Evolutionary conservation across 2,113 vertebrate genomes (phyloP).

Genomic region (Antechinus stuartii): DNA sequence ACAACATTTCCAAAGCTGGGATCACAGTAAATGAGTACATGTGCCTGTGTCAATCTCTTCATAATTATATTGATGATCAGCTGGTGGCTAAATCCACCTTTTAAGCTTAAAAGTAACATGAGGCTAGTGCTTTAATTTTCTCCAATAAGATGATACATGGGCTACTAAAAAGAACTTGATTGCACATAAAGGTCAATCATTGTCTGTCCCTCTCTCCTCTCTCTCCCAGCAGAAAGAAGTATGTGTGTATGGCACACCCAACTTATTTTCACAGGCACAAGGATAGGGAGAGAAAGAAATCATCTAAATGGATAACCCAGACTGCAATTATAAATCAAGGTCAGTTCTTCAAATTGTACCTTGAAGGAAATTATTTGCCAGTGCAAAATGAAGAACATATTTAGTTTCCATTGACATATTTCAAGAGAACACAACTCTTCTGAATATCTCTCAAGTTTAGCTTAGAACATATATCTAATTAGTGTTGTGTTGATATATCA

Average conservation of each 20-base stretch:
- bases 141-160: constrained; percentile 63
- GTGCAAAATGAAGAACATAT: constrained; percentile 51
- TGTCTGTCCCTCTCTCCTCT: constrained; percentile 73
- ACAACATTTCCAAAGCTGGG: constrained; percentile 19
- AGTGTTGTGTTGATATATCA: neutral
- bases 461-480: neutral
- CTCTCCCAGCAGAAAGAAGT: constrained; percentile 75
- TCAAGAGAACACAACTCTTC: constrained; percentile 1
- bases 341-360: constrained; percentile 61
- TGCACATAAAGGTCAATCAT: constrained; percentile 76
- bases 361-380: constrained; percentile 57
- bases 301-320: constrained; percentile 50
- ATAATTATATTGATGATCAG: constrained; percentile 33
- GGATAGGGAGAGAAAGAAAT: constrained; percentile 58
- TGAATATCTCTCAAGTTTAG: neutral
- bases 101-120: constrained; percentile 51
- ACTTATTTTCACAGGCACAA: constrained; percentile 71
- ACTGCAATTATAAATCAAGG: neutral
- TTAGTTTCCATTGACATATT: constrained; percentile 38
- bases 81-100: constrained; percentile 42
- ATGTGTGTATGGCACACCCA: constrained; percentile 61
- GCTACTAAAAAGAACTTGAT: constrained; percentile 59
- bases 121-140: constrained; percentile 64
- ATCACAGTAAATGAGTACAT: constrained; percentile 18
- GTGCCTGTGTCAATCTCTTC: constrained; percentile 5